Evolutionary conservation across 1,140 invertebrate species (phyloP).

Genomic region (Steinernema feltiae): DNA sequence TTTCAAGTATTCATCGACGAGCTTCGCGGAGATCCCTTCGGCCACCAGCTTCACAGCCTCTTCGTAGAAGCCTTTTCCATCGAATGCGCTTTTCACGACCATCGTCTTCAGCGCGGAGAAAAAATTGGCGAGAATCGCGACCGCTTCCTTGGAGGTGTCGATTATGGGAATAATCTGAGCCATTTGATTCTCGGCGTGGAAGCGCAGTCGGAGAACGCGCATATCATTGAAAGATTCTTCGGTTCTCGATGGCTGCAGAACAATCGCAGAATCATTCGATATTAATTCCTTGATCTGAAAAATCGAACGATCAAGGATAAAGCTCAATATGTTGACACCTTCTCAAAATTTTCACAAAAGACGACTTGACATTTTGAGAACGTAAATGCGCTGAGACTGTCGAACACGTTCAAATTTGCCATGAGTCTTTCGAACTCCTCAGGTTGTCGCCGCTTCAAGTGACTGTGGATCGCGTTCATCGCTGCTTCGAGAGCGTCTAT

Average conservation of each 20-base stretch:
- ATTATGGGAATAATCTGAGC: neutral
- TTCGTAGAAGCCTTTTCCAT: neutral
- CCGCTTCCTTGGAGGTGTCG: neutral
- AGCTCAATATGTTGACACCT: neutral
- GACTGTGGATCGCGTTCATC: neutral
- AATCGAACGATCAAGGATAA: neutral
- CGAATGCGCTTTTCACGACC: neutral
- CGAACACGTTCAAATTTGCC: neutral
- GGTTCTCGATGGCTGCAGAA: neutral
- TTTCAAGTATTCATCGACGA: neutral
- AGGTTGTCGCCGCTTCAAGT: neutral
- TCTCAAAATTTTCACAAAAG: neutral
- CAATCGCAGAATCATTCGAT: neutral
- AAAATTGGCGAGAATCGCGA: neutral
- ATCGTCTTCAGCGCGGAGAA: neutral
- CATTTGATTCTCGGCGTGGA: neutral
- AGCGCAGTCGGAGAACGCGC: neutral
- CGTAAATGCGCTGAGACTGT: neutral
- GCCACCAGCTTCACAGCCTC: neutral
- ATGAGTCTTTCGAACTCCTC: neutral
- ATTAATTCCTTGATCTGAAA: conserved; percentile 12
- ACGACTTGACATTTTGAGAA: neutral
- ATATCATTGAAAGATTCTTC: neutral
- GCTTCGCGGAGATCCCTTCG: neutral
- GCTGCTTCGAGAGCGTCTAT: neutral